Conservation (phyloP, 2,113 vertebrate species). For the Centrocercus urophasianus region DNA sequence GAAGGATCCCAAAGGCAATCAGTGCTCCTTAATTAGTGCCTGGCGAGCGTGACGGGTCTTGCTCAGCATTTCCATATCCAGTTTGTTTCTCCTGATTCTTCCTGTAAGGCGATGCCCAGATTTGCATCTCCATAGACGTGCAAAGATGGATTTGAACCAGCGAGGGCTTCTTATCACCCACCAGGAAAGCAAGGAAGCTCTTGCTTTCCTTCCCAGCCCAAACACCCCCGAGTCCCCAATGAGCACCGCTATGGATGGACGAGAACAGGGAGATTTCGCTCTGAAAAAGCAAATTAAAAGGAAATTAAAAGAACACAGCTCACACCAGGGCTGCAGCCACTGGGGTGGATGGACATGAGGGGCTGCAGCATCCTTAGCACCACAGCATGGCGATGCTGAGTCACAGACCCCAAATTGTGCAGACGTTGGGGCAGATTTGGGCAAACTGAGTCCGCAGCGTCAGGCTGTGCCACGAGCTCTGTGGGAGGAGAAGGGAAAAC, state of each 20-base stretch:
- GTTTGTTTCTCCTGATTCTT: neutral
- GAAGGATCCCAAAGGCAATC: neutral
- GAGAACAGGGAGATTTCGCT: neutral
- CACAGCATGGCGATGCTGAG: fast-evolving
- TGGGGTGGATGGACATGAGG: neutral
- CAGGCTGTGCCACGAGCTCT: no score
- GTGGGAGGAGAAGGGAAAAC: neutral
- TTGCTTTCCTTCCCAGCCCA: neutral
- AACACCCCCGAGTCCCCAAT: neutral
- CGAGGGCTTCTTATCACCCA: neutral
- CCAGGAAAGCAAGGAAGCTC: neutral
- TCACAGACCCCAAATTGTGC: neutral
- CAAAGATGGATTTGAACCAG: neutral
- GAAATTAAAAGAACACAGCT: neutral
- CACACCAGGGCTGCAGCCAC: fast-evolving
- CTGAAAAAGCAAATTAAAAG: neutral
- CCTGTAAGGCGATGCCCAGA: neutral
- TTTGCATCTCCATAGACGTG: neutral
- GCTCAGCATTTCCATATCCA: neutral
- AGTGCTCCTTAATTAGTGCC: neutral
- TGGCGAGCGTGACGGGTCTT: neutral
- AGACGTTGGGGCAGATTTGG: fast-evolving
- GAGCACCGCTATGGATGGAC: fast-evolving
- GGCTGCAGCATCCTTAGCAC: neutral
- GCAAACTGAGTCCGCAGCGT: no score